phyloP scores from a whole-genome alignment of 1,140 invertebrate genomes.

The Hirudo medicinalis region DNA sequence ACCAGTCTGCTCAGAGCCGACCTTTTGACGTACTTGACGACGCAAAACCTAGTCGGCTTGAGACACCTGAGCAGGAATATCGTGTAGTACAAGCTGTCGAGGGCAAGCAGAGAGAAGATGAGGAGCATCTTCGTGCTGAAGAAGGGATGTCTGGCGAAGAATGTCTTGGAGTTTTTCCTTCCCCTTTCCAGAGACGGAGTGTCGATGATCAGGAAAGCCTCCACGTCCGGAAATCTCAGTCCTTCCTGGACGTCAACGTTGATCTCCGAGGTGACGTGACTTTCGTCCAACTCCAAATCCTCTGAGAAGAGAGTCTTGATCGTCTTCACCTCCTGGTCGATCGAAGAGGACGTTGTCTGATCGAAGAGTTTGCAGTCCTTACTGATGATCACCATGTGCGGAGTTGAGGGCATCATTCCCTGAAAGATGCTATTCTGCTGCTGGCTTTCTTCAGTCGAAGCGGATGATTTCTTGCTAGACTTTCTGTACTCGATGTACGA shows the following conservation, averaged over 20 bases:
- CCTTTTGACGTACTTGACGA: slow-evolving; percentile 1
- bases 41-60: background rate
- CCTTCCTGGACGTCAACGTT: background rate
- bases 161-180: background rate
- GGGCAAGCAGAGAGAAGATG: background rate
- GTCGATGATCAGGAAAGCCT: background rate
- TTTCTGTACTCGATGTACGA: background rate
- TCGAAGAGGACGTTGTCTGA: background rate
- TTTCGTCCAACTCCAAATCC: background rate
- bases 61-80: background rate
- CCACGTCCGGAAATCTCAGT: background rate
- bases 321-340: background rate
- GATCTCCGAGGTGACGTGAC: background rate
- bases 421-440: background rate
- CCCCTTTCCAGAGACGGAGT: background rate
- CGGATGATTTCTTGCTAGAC: background rate
- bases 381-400: background rate
- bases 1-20: background rate
- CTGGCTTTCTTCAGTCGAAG: background rate
- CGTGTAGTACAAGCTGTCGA: slow-evolving; percentile 5
- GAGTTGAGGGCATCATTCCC: background rate
- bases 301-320: background rate
- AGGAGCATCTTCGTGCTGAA: background rate
- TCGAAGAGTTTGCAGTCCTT: background rate
- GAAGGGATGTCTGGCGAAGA: background rate